Base-by-base conservation (phyloP, 1,140 invertebrate species). In the Achatina immaculata region DNA sequence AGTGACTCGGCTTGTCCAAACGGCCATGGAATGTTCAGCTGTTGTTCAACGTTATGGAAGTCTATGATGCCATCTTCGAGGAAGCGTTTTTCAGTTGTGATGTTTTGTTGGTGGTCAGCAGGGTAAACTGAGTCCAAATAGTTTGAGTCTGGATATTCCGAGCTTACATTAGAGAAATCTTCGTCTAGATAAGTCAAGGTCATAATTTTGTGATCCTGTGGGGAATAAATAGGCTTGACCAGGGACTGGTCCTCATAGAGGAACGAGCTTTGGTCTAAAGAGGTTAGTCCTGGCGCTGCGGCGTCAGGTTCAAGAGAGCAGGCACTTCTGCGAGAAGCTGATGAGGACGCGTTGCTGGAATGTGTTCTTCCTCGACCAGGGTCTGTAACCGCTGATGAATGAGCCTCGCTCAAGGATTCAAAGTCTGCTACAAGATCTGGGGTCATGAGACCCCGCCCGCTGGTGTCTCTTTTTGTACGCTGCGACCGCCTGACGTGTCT, bases 271-370 rank as follows among this genome's bases (percentile, higher is more conserved):
- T 62, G 28, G 3, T 62, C 28, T 62, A 62, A 16, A 31, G 28
- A 62, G 58, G 58, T 62, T 19, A 16, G 58, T 31, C 4, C 21
- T 9, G 28, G 28, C n/a, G 31, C 28, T 3, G 58, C 28, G 6
- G 4, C 58, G 4, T 62, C 58, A 62, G 58, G 58, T 31, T 62
- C 58, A 6, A 62, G 16, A 2, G 58, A 62, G 16, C 58, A 62
- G n/a, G 58, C 58, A 62, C 58, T 62, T 62, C n/a, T 21, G 7
- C 58, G 58, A 0, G 58, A 62, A 31, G 58, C 16, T 28, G 58
- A 62, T 62, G 58, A 55, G 24, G 48, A 62, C 31, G 58, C 58
- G 16, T 62, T 62, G 58, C 58, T 62, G 31, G 58, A 62, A 62
- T 31, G 58, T 31, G 58, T 62, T 16, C 58, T 62, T 16, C 9